Conservation (phyloP, 2,888 invertebrate species). For the Dryomyza anilis region DNA sequence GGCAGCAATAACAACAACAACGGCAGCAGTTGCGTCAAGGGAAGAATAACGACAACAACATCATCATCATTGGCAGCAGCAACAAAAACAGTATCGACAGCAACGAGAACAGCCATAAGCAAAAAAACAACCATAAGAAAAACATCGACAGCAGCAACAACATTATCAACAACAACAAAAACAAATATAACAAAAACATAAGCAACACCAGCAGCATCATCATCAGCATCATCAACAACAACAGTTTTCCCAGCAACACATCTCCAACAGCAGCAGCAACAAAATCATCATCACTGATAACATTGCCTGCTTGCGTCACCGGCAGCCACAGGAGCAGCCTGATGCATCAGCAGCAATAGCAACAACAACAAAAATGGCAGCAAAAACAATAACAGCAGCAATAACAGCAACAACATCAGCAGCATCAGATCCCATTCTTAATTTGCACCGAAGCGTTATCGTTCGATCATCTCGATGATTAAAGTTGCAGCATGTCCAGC, state of each 20-base stretch:
- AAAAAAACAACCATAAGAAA: too few species aligned
- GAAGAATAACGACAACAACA: not conserved
- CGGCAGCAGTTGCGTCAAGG: not conserved
- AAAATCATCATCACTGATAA: not conserved
- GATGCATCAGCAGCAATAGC: not conserved
- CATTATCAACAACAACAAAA: not conserved
- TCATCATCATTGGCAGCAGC: not conserved
- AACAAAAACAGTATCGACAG: not conserved
- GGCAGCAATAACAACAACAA: not conserved
- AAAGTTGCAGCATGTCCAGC: not conserved
- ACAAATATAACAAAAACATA: not conserved
- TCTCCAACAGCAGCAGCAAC: not conserved
- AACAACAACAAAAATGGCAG: not conserved
- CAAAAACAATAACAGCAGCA: too few species aligned
- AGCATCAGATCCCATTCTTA: not conserved
- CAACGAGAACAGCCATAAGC: too few species aligned
- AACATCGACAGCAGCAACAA: too few species aligned
- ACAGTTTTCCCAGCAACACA: not conserved
- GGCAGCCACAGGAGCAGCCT: not conserved
- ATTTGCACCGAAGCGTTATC: not conserved
- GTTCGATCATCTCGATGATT: not conserved
- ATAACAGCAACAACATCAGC: not conserved
- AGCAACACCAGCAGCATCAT: too few species aligned
- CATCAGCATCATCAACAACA: slow-evolving; percentile 2
- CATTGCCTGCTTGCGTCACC: not conserved